Evolutionary conservation across 1,140 invertebrate genomes (phyloP).

Genomic region (Belonocnema kinseyi): DNA sequence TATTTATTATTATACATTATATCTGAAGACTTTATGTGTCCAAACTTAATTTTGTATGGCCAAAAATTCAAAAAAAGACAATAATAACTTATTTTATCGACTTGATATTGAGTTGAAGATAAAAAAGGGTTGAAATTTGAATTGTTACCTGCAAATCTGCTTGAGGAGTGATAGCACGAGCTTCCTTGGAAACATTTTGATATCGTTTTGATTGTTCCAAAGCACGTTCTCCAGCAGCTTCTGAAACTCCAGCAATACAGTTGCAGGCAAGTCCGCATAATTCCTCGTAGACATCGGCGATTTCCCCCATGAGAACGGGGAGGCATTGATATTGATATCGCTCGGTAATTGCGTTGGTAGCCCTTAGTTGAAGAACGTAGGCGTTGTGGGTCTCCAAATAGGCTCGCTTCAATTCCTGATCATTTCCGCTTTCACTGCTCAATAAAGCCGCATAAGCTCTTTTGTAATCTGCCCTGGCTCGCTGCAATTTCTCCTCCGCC

Average conservation of each 20-base stretch:
- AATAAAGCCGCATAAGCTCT: slow-evolving; percentile 86
- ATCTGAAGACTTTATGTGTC: too few species aligned
- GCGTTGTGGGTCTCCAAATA: slow-evolving; percentile 95
- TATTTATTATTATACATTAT: too few species aligned
- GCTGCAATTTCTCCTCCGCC: slow-evolving; percentile 89
- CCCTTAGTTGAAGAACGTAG: slow-evolving; percentile 93
- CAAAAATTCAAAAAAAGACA: too few species aligned
- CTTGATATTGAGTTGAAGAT: too few species aligned
- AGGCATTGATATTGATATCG: slow-evolving; percentile 77
- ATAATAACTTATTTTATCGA: too few species aligned
- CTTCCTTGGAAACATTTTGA: slow-evolving; percentile 62
- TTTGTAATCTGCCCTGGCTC: slow-evolving; percentile 87
- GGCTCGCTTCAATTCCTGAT: slow-evolving; percentile 80
- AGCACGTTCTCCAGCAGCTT: slow-evolving; percentile 62
- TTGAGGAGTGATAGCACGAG: slow-evolving; percentile 57
- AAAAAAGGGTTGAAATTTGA: not conserved
- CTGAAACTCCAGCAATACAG: slow-evolving; percentile 67
- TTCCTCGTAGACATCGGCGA: slow-evolving; percentile 71
- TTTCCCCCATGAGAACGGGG: slow-evolving; percentile 64
- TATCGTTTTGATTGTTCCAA: slow-evolving; percentile 67
- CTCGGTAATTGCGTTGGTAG: slow-evolving; percentile 91
- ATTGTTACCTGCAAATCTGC: slow-evolving; percentile 64
- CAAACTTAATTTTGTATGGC: too few species aligned
- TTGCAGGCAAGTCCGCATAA: slow-evolving; percentile 65
- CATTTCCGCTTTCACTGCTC: slow-evolving; percentile 66